Evolutionary conservation across 2,888 invertebrate species (phyloP).

Genomic region (Xanthorhoe spadicearia): DNA sequence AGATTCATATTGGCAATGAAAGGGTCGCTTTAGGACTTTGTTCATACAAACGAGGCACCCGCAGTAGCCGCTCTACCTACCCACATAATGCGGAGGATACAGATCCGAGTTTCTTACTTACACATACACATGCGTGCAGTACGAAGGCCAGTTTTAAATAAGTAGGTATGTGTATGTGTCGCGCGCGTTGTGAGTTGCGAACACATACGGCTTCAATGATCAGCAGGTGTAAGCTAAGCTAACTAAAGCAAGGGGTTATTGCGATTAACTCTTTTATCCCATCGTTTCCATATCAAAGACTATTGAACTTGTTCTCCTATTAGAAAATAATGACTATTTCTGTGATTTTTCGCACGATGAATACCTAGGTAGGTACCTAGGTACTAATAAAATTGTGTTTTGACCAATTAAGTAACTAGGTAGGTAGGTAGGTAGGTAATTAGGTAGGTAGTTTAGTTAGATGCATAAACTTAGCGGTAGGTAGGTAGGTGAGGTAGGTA

Average conservation of each 20-base stretch:
- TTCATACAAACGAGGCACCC: conserved; percentile 75
- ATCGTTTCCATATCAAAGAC: conserved; percentile 84
- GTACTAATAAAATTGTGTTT: too few relatives aligned
- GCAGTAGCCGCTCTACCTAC: conserved; percentile 81
- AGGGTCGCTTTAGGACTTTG: conserved; percentile 72
- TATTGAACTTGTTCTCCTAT: conserved; percentile 83
- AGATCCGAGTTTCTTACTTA: conserved; percentile 82
- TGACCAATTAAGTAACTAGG: too few relatives aligned
- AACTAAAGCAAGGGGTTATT: conserved; percentile 83
- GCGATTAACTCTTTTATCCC: conserved; percentile 85
- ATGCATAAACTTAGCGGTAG: too few relatives aligned
- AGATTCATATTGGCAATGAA: conserved; percentile 78
- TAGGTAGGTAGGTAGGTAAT: too few relatives aligned
- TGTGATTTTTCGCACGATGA: conserved; percentile 66
- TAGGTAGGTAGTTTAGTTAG: too few relatives aligned
- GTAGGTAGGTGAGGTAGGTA: too few relatives aligned
- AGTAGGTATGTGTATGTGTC: conserved; percentile 73
- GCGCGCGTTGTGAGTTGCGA: conserved; percentile 66
- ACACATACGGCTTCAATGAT: conserved; percentile 84
- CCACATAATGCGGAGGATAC: conserved; percentile 83
- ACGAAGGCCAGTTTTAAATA: conserved; percentile 81
- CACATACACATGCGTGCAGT: conserved; percentile 71
- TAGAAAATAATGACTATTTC: conserved; percentile 71
- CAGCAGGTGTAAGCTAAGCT: conserved; percentile 84
- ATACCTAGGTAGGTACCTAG: background rate